Percentiles rank a stretch among this genome's conserved stretches.
phyloP scores from a whole-genome alignment of 2,797 vertebrate genomes.

The Trichosurus vulpecula region DNA sequence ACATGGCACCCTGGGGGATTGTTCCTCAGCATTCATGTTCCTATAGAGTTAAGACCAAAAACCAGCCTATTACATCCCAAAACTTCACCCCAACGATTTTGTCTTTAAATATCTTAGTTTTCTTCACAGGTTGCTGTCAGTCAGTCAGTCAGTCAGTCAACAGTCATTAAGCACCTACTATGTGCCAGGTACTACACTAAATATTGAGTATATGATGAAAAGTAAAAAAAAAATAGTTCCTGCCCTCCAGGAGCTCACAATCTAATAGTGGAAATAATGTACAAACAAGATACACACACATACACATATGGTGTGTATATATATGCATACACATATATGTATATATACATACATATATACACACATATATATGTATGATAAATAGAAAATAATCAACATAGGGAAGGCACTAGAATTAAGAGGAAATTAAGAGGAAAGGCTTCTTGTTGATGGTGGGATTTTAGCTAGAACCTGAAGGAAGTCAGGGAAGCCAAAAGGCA shows the following conservation, averaged over 20 bases:
- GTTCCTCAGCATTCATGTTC: background rate
- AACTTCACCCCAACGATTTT: background rate
- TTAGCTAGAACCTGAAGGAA: background rate
- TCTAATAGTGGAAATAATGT: background rate
- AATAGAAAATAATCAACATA: background rate
- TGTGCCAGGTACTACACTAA: background rate
- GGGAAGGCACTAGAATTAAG: background rate
- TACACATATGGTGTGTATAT: no score
- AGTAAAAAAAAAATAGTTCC: background rate
- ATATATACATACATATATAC: no score
- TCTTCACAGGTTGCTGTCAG: background rate
- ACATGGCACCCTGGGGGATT: background rate
- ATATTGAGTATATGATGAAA: background rate
- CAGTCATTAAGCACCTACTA: background rate
- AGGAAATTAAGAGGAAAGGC: background rate
- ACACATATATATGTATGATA: background rate
- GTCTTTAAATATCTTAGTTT: background rate
- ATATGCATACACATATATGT: no score
- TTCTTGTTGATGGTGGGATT: background rate
- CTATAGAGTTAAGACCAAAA: background rate
- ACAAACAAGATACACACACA: no score
- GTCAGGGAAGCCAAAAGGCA: background rate
- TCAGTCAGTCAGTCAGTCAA: background rate
- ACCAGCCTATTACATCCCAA: background rate
- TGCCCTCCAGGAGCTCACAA: background rate